phyloP scores from a whole-genome alignment of 2,888 invertebrate species.

The Crossocerus cetratus region DNA sequence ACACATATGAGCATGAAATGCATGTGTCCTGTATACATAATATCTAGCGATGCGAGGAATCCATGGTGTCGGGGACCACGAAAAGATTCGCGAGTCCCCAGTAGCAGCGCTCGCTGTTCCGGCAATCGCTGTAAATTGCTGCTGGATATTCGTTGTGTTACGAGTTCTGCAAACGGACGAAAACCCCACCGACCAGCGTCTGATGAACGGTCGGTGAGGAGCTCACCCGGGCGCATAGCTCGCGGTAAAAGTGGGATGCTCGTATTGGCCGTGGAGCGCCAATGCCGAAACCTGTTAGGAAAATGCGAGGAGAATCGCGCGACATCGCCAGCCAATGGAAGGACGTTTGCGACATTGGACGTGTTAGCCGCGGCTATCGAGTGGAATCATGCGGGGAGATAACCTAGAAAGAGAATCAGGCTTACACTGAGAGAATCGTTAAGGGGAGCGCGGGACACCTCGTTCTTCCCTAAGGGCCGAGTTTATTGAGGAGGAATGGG shows the following conservation, averaged over 20 bases:
- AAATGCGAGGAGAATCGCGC: too few relatives aligned
- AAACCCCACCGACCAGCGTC: slow-evolving; percentile 75
- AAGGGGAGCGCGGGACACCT: slow-evolving; percentile 23
- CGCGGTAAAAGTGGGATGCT: slow-evolving; percentile 41
- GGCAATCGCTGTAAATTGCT: too few relatives aligned
- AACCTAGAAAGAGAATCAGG: slow-evolving; percentile 4
- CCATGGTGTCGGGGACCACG: too few relatives aligned
- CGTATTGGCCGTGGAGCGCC: not conserved
- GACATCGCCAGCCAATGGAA: too few relatives aligned
- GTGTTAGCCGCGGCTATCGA: not conserved
- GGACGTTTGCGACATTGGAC: too few relatives aligned
- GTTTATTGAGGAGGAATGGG: slow-evolving; percentile 8
- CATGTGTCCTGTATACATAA: too few relatives aligned
- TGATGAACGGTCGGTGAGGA: slow-evolving; percentile 75
- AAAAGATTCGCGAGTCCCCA: too few relatives aligned
- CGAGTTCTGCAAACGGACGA: slow-evolving; percentile 75
- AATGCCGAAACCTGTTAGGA: too few relatives aligned
- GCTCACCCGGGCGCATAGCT: slow-evolving; percentile 74
- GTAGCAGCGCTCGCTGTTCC: too few relatives aligned
- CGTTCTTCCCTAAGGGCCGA: slow-evolving; percentile 9
- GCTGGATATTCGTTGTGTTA: slow-evolving; percentile 17
- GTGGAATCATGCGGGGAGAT: not conserved
- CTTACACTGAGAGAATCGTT: slow-evolving; percentile 22
- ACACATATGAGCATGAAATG: too few relatives aligned
- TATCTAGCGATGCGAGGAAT: too few relatives aligned